Evolutionary conservation across 1,140 invertebrate species (phyloP), one percentile per base, ranked within the genome.

Genomic region (Euglossa dilemma): DNA sequence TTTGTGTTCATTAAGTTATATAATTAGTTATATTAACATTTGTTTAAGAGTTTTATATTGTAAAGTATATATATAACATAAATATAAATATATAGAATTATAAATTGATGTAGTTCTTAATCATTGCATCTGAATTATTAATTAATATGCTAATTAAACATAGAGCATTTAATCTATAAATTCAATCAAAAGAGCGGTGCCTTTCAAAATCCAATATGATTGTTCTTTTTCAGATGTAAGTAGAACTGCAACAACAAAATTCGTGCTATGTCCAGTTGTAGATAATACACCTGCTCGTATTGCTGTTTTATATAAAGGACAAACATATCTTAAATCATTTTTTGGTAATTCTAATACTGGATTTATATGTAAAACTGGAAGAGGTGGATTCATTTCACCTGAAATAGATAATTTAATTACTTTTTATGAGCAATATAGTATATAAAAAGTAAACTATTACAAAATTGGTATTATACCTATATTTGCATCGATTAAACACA

Each of bases 181-280:
- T 92, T 97, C 97, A 67, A 97, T 97, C 7, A 98, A 94, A 12
- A 98, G 93, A 11, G 98, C 98, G 4, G 97, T 97, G 78, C 97
- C 98, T 90, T 97, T 97, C 52, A 97, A 95, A 83, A 98, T 98
- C 98, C 98, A 98, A 90, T 97, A 98, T 81, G 96, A 96, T 82
- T 96, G 95, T 16, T 93, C 90, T 80, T 95, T 93, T 23, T 93
- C 86, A 2, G 97, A 96, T 11, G 96, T 96, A 67, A 98, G 90
- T 52, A 98, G 93, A 1, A 98, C 96, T n/a, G 97, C 94, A 11
- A 98, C 95, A 11, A 98, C 97, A 92, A 98, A 98, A 94, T 98
- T 98, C 2, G 98, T 98, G 74, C 97, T 98, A 91, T 98, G 97
- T 5, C 98, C 98, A 8, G 97, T 98, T 0, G 98, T 98, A 43